phyloP scores from a whole-genome alignment of 1,140 invertebrate species.

The Pseudomyrmex concolor region DNA sequence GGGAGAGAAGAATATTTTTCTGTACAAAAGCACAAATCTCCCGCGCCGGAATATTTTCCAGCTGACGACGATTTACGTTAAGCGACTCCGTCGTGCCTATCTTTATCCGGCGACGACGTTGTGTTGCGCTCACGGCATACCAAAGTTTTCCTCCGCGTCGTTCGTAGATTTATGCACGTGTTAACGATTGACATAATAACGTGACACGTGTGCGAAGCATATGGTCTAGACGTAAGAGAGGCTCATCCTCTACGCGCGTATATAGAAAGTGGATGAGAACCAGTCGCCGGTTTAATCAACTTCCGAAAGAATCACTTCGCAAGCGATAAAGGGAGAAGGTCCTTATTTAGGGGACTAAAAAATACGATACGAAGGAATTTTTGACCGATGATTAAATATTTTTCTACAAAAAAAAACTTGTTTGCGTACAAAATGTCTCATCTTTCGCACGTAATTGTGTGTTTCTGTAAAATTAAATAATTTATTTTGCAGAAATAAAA shows the following conservation, averaged over 20 bases:
- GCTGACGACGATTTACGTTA: constrained; percentile 37
- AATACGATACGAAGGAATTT: no score
- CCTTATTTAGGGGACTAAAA: no score
- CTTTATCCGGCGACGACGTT: constrained; percentile 40
- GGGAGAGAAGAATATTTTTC: constrained; percentile 17
- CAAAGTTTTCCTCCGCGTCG: constrained; percentile 24
- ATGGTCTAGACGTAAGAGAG: constrained; percentile 44
- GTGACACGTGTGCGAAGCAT: constrained; percentile 74
- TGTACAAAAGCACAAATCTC: background rate
- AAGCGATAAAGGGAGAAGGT: background rate
- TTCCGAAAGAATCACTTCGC: constrained; percentile 30
- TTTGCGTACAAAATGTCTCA: background rate
- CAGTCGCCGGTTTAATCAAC: constrained; percentile 10
- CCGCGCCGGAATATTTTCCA: constrained; percentile 39
- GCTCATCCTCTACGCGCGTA: constrained; percentile 8
- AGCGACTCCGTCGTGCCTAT: constrained; percentile 19
- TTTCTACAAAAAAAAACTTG: background rate
- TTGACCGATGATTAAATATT: no score
- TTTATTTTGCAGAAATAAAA: background rate
- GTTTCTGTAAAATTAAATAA: background rate
- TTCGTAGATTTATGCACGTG: constrained; percentile 71
- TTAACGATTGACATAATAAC: constrained; percentile 76
- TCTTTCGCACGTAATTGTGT: background rate
- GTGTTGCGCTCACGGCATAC: constrained; percentile 27
- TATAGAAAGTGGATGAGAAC: constrained; percentile 37